A percentile compares a stretch with the other conserved stretches of the same genome.
Evolutionary conservation across 2,113 vertebrate genomes (phyloP).

Genomic region (Thamnophis sirtalis): DNA sequence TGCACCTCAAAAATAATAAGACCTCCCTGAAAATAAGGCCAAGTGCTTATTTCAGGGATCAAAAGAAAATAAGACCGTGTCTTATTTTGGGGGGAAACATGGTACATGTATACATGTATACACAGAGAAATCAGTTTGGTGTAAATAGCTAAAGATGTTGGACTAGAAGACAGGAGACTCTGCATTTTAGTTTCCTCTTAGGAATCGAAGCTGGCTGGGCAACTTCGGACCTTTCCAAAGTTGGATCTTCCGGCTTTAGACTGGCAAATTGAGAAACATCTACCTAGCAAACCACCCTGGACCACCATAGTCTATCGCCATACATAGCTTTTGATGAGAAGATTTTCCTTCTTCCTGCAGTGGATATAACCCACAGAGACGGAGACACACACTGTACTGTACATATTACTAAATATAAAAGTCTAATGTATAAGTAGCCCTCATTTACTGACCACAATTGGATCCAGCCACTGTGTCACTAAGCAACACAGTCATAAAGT

Average conservation of each 20-base stretch:
- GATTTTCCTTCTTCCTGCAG: neutral
- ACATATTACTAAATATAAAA: neutral
- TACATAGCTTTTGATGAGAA: neutral
- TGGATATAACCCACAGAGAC: neutral
- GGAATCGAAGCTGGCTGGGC: neutral
- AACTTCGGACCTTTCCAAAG: neutral
- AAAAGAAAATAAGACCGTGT: no score
- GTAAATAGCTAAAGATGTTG: neutral
- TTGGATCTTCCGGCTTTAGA: neutral
- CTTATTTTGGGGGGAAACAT: no score
- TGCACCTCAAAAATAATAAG: no score
- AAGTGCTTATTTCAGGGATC: no score
- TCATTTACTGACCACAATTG: neutral
- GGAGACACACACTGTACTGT: neutral
- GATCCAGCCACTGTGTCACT: neutral
- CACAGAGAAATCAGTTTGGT: neutral
- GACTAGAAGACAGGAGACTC: neutral
- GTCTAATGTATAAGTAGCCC: neutral
- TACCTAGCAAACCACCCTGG: neutral
- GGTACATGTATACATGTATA: neutral
- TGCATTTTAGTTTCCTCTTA: neutral
- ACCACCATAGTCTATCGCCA: neutral
- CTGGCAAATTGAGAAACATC: neutral
- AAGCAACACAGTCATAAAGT: neutral
- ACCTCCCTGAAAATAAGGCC: no score